Base-by-base conservation (phyloP, 2,113 vertebrate genomes). In the Pipa parva region DNA sequence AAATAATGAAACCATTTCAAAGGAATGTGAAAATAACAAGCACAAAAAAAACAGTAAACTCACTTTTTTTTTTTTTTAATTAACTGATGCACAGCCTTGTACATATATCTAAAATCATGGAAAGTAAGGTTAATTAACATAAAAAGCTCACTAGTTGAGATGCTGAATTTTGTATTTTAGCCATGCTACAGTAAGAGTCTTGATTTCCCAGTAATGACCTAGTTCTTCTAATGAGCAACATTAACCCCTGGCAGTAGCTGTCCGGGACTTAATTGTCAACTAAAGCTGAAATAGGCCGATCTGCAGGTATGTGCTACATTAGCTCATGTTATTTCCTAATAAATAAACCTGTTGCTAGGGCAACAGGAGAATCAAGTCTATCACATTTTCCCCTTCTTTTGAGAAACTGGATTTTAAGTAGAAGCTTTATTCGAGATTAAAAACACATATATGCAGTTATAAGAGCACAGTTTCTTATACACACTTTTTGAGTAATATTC, bases 191-290 rank as follows among this genome's bases (percentile, higher is more conserved):
- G 92, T 96, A 94, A 97, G 93, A 95, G 92, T 89, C 93, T 95
- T 95, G 95, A 97, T 97, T 96, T 94, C 89, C 87, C 88, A 85
- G 92, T 97, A 99, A 99, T 97, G 96, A 99, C 95, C 95, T 93
- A 99, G 93, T 99, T 99, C 94, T 97, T 91, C 93, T 99, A 98
- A 99, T 99, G 96, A 99, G 94, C 92, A 91, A 94, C 92, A 97
- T 97, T 98, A 97, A 99, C 96, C 96, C 92, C 93, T 97, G 94
- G 94, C 94, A 96, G 95, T 94, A 97, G 91, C 93, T 92, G 88
- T 93, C 95, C 96, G 93, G 94, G 95, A 95, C 93, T 95, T 97
- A 94, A 96, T 97, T 97, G 95, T 97, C 92, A 95, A 94, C 89
- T 89, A 88, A 87, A 88, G 91, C 92, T 95, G 92, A 93, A 93